Evolutionary conservation across 2,888 invertebrate genomes (phyloP), one percentile per base, ranked within the genome.

Genomic region (Phanerotoma sp.): DNA sequence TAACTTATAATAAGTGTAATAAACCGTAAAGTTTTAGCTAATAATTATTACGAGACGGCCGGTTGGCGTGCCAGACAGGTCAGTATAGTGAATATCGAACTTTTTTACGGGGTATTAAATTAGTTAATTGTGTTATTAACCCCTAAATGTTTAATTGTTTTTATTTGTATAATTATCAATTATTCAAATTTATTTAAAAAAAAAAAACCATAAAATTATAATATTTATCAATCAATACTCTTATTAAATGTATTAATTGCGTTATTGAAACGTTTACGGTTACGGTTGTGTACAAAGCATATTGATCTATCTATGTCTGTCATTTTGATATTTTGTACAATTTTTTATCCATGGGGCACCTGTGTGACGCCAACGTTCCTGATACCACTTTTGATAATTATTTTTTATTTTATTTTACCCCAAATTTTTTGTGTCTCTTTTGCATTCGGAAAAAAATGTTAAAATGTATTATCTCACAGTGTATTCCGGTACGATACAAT

Each of bases 281-380:
- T 32, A 49, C 48, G 38, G 38, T 38, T 37, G 38, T 48, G 38
- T 49, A 22, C 38, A 38, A 62, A 70, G 64, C 62, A 70, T 71
- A 72, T 72, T 68, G 71, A 72, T 73, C 69, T 71, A 62, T 63
- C 60, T 63, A 58, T 65, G 60, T 56, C 64, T 70, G 67, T 70
- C 68, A 69, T 65, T 66, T 62, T 54, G 57, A 57, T 53, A 55
- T 63, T 55, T 56, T 41, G 13, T 4, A 28, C 9, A 30, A 44
- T 45, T 37, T 15, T 50, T 45, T 28, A 44, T 10, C 21, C 18
- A 25, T 25, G 18, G 5, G 25, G 25, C 25, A 25, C 25, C 25
- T 25, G 25, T 25, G 25, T 25, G 25, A 25, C 25, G 25, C 25
- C 9, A 25, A 9, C 25, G 25, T 25, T 25, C 25, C 25, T 25